A percentile compares a stretch with the other conserved stretches of the same genome.
These are phyloP conservation scores for Azorinus chamasolen DNA, from an alignment of 2,888 invertebrate genomes.

Conservation along the genomic window DNA sequence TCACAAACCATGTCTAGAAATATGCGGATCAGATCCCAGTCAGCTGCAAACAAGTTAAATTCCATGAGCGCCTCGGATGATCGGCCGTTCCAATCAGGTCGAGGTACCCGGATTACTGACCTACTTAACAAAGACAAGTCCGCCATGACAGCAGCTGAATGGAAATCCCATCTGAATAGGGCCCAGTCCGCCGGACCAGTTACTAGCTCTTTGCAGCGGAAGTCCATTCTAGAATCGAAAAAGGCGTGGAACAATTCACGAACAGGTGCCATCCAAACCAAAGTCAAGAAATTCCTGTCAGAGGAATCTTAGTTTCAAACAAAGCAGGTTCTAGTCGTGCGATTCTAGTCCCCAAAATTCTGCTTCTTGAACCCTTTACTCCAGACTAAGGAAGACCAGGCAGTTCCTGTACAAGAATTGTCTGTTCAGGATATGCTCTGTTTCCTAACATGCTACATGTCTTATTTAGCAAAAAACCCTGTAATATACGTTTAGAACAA, in stretches of 20 bases:
- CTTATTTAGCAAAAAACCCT: no score
- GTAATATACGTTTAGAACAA: no score
- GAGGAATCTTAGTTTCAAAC: no score
- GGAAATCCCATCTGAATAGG: slow-evolving; percentile 70
- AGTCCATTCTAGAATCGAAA: slow-evolving; percentile 64
- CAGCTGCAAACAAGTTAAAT: slow-evolving; percentile 11
- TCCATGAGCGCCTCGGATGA: slow-evolving; percentile 4
- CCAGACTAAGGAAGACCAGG: no score
- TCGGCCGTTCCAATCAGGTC: slow-evolving; percentile 12
- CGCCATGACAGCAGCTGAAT: slow-evolving; percentile 71
- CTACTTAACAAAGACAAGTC: slow-evolving; percentile 72
- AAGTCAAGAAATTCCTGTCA: slow-evolving; percentile 62
- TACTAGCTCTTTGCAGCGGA: slow-evolving; percentile 62
- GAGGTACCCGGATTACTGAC: slow-evolving; percentile 66
- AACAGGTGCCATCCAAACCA: slow-evolving; percentile 55
- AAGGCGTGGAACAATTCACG: slow-evolving; percentile 59
- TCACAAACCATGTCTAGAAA: slow-evolving; percentile 52
- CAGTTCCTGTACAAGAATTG: no score
- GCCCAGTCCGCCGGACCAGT: slow-evolving; percentile 57
- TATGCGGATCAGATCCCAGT: slow-evolving; percentile 36
- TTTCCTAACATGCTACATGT: no score
- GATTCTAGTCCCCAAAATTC: no score
- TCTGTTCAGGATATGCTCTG: no score
- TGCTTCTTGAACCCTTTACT: no score
- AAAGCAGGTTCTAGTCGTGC: no score